Evolutionary conservation across 2,797 vertebrate species (phyloP).

Genomic region (Eidolon dupreanum): DNA sequence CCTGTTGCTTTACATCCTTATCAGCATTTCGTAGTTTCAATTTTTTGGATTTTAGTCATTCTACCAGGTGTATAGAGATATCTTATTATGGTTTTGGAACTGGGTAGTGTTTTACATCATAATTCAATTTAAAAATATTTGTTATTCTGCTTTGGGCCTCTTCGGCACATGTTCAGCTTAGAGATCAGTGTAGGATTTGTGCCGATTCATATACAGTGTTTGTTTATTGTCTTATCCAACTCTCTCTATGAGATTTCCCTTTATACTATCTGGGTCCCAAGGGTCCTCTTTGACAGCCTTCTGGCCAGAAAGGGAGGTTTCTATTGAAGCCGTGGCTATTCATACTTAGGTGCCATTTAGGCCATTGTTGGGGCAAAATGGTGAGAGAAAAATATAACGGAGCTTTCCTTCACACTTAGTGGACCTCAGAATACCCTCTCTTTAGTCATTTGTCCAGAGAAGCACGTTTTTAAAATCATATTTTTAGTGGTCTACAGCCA

Average conservation of each 20-base stretch:
- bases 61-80: background rate
- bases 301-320: background rate
- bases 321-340: background rate
- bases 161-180: background rate
- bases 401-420: background rate
- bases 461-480: background rate
- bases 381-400: background rate
- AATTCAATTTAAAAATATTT: background rate
- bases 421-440: background rate
- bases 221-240: background rate
- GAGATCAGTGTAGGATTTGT: background rate
- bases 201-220: background rate
- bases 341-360: background rate
- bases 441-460: background rate
- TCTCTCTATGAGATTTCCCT: background rate
- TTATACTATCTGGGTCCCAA: background rate
- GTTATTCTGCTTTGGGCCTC: background rate
- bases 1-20: background rate
- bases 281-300: background rate
- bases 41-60: background rate
- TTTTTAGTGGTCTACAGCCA: background rate
- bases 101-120: background rate
- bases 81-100: background rate
- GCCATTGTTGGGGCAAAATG: background rate
- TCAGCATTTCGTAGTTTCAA: background rate